Evolutionary conservation across 2,888 invertebrate genomes (phyloP).

Genomic region (Metacarcinus magister): DNA sequence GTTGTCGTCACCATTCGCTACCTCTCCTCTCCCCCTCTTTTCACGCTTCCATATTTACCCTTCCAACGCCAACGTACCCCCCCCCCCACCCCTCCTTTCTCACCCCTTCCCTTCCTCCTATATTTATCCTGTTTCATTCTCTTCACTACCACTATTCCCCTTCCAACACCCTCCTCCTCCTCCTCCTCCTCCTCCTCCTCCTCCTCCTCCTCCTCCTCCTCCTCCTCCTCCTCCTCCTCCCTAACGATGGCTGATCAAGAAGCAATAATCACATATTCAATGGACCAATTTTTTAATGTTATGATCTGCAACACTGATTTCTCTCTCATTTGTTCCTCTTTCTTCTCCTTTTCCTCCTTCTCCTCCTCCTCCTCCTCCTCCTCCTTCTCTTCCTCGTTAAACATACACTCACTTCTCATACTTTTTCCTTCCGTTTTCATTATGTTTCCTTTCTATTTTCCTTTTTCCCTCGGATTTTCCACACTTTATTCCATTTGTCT

Average conservation of each 20-base stretch:
- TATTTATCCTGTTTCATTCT: neutral
- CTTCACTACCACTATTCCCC: no score
- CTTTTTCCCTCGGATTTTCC: neutral
- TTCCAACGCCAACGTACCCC: neutral
- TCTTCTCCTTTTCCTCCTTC: neutral
- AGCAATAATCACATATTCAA: neutral
- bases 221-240: no score
- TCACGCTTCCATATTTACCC: neutral
- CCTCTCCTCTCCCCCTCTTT: neutral
- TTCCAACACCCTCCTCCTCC: no score
- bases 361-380: neutral
- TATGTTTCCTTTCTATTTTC: neutral
- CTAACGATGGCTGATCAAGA: neutral
- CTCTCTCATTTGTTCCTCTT: no score
- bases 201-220: no score
- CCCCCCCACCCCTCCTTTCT: neutral
- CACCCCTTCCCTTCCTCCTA: neutral
- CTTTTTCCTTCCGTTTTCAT: neutral
- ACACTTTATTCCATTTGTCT: neutral
- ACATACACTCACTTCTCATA: neutral
- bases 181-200: no score
- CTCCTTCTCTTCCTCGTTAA: neutral
- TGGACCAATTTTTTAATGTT: neutral
- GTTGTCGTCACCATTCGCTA: neutral
- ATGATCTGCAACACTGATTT: conserved; percentile 6